Evolutionary conservation across 2,888 invertebrate species (phyloP).

Genomic region (Pterostichus madidus): DNA sequence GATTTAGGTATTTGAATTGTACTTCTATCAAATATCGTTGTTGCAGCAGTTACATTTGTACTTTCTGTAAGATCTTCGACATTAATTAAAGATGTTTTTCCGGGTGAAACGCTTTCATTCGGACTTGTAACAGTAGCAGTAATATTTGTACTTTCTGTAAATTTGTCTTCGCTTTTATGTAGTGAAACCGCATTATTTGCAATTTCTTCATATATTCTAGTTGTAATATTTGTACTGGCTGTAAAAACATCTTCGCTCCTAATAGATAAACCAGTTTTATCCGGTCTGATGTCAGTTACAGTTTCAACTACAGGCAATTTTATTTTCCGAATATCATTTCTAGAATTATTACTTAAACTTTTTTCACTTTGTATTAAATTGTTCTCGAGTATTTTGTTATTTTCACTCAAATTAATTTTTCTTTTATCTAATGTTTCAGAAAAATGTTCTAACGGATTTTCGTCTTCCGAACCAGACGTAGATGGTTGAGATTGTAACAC

Average conservation of each 20-base stretch:
- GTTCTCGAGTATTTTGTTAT: slow-evolving; percentile 2
- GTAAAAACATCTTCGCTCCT: neutral
- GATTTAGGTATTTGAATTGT: neutral
- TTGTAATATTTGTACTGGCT: slow-evolving; percentile 6
- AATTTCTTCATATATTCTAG: neutral
- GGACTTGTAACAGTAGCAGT: neutral
- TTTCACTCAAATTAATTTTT: slow-evolving; percentile 31
- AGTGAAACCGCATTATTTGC: neutral
- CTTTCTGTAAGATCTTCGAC: neutral
- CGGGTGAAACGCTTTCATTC: neutral
- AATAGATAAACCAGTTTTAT: neutral
- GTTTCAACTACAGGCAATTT: slow-evolving; percentile 35
- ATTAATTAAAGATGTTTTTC: neutral
- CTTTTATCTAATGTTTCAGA: slow-evolving; percentile 45
- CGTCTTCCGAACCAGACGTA: neutral
- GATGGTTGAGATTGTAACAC: slow-evolving; percentile 15
- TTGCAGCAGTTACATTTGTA: slow-evolving; percentile 1
- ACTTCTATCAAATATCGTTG: neutral
- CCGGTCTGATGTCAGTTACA: neutral
- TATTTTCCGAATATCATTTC: slow-evolving; percentile 39
- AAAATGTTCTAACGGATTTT: slow-evolving; percentile 27
- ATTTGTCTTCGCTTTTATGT: neutral
- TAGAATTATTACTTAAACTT: neutral
- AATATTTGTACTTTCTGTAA: slow-evolving; percentile 29
- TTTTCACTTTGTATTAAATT: slow-evolving; percentile 26